Conservation (phyloP, 2,113 vertebrate species). For the Lepisosteus osseus region DNA sequence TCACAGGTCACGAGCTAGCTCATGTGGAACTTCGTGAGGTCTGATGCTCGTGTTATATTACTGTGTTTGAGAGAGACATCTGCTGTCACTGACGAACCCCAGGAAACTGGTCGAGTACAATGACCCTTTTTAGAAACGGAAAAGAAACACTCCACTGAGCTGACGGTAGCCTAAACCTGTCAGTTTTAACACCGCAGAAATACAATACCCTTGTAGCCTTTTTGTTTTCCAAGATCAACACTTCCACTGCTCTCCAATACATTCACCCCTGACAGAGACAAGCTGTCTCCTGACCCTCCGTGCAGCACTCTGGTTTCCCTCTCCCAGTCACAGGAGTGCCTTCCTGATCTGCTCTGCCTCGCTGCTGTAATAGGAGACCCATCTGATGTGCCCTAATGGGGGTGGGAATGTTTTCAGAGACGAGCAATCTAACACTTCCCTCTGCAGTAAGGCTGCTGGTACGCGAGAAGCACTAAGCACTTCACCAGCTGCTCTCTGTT, state of each 20-base stretch:
- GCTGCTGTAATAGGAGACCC: not conserved
- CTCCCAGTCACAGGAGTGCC: not conserved
- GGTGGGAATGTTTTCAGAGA: not conserved
- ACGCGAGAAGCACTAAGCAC: not conserved
- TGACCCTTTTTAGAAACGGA: too few relatives aligned
- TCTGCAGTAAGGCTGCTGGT: not conserved
- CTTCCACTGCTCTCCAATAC: conserved; percentile 17
- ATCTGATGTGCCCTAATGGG: conserved; percentile 7
- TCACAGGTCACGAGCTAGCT: too few relatives aligned
- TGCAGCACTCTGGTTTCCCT: not conserved
- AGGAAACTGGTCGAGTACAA: too few relatives aligned
- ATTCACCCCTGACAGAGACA: not conserved
- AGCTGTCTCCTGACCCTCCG: not conserved
- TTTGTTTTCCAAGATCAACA: conserved; percentile 6
- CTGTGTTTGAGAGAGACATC: too few relatives aligned
- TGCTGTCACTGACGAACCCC: too few relatives aligned
- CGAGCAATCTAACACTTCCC: conserved; percentile 6
- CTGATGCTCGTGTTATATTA: too few relatives aligned
- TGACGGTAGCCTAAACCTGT: not conserved
- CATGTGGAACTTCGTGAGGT: too few relatives aligned
- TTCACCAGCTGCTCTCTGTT: not conserved
- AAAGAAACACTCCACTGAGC: not conserved
- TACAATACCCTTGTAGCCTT: conserved; percentile 8
- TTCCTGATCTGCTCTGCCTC: not conserved
- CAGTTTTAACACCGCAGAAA: conserved; percentile 8